Evolutionary conservation across 30 jellyfish, hydroid and myxozoan species (phyloP), one percentile per base, ranked within the genome.

Genomic region (Chrysaora quinquecirrha): DNA sequence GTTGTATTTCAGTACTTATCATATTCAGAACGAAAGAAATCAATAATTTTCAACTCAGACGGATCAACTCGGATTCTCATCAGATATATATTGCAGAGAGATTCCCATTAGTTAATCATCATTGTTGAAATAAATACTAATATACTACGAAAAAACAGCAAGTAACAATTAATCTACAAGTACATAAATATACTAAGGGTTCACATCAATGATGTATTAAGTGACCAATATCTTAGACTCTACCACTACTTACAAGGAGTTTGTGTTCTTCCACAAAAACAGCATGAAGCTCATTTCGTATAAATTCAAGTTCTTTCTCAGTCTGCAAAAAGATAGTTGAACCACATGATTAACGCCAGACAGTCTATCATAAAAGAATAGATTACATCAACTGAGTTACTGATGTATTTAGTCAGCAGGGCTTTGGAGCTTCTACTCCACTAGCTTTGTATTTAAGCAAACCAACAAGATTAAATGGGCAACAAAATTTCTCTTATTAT

Each of bases 241-340:
- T n/a, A n/a, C n/a, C n/a, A n/a, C n/a, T n/a, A 34, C 75, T 30
- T 43, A 80, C 90, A 78, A 80, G 47, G 4, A 64, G 75, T 19
- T 48, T 48, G 43, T 50, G 32, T 27, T 80, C 90, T 28, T 65
- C 76, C 27, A 48, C 34, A 31, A 80, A 66, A 20, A 52, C 49
- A 16, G 68, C 56, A 60, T 80, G 90, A 19, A 80, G 62, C 18
- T 65, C 68, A 69, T 80, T 80, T 48, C 90, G 48, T 33, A 80
- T 30, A 22, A 16, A 10, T 18, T 64, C 74, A 3, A 80, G 25
- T 64, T 80, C 90, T 6, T 29, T 71, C 22, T 80, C 83, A 32
- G 71, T 66, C 90, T 80, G 71, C 28, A 47, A 80, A 56, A 38
- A 73, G 24, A 56, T n/a, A n/a, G n/a, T n/a, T n/a, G n/a, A n/a